Evolutionary conservation across 2,888 invertebrate genomes (phyloP), one percentile per base, ranked within the genome.

Genomic region (Thereva unica): DNA sequence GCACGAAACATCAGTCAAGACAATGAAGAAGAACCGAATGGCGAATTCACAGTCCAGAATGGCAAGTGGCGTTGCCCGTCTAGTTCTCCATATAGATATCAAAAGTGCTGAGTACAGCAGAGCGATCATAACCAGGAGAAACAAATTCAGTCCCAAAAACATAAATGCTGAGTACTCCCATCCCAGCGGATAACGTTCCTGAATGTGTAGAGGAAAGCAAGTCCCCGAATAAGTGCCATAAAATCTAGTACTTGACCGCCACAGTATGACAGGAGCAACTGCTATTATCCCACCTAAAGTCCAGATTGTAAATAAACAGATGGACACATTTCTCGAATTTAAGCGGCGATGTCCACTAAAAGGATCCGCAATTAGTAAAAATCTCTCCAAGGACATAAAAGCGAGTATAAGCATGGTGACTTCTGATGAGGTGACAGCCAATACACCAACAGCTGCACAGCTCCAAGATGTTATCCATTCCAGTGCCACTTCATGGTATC

Each of bases 81-180:
- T 82, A 0, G 89, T 88, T 71, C 80, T 82, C 80, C 84, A 85
- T 70, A 89, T 87, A 66, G 86, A 88, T 53, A 84, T 76, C 70
- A 89, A 86, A 79, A 90, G 84, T 0, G 84, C 84, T 5, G 82
- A 79, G 75, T 90, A 89, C 0, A 85, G 82, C 66, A 84, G 75
- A 0, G 84, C 83, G 71, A 88, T 87, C 71, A 85, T 81, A 7
- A 87, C 47, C 65, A 88, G 76, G 67, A 87, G 82, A 38, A 83
- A 73, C 6, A 85, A 80, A 76, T 90, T 89, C 23, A 89, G 76
- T 12, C 87, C 88, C 37, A 89, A 79, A 74, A 89, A 88, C 69
- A 90, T 84, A 73, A 89, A 86, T 0, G 88, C 85, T 1, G 89
- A 89, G 74, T 89, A 90, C 74, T 89, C 83, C 89, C 89, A 90